Conservation (phyloP, 2,797 vertebrate genomes). For the Psittacula derbiana region DNA sequence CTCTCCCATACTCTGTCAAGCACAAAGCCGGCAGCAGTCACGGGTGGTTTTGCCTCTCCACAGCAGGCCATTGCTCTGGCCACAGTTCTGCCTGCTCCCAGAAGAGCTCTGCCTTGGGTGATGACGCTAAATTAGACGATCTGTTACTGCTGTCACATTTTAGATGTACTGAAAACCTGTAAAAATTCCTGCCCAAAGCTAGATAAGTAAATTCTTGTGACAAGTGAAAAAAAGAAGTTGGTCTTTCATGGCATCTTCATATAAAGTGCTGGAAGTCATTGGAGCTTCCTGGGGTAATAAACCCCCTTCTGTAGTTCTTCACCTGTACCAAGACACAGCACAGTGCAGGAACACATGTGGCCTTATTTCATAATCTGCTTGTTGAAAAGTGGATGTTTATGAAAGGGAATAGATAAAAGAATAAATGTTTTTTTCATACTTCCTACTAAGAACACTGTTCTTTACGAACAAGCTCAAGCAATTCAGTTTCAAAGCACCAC, state of each 20-base stretch:
- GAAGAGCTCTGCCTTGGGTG: neutral
- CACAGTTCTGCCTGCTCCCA: neutral
- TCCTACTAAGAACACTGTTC: neutral
- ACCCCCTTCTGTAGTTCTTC: neutral
- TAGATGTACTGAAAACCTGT: neutral
- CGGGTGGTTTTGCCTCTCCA: neutral
- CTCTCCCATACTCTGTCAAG: neutral
- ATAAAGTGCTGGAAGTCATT: neutral
- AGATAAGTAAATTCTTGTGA: neutral
- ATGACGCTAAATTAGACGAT: neutral
- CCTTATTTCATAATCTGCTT: neutral
- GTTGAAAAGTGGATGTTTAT: slow-evolving; percentile 4
- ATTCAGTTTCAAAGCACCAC: neutral
- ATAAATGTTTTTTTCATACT: neutral
- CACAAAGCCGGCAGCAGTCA: neutral
- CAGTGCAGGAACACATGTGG: neutral
- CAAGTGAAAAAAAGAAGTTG: neutral
- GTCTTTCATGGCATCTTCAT: neutral
- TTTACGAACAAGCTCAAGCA: neutral
- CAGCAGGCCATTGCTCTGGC: neutral
- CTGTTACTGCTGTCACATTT: neutral
- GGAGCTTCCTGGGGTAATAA: neutral
- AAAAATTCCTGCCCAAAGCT: neutral
- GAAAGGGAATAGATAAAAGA: neutral
- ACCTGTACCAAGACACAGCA: neutral